These are phyloP conservation scores for Ethmia dodecea DNA, from an alignment of 2,888 invertebrate species.

Conservation along the genomic window DNA sequence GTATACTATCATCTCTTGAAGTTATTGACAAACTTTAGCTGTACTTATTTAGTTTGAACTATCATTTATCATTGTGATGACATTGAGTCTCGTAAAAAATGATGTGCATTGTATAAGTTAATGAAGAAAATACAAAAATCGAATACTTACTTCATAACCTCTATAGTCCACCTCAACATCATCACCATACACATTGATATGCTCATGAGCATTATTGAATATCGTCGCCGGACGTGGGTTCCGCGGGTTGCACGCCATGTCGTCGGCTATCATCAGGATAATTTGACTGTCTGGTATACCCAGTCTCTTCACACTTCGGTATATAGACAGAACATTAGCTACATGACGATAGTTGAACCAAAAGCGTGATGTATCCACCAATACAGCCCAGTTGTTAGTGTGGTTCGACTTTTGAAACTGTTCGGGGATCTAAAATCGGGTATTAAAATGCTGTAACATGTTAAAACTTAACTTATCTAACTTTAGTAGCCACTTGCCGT, in stretches of 20 bases:
- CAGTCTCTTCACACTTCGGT: conserved; percentile 97
- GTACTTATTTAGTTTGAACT: no score
- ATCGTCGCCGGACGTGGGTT: conserved; percentile 99
- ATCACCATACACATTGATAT: conserved; percentile 99
- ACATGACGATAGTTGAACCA: conserved; percentile 99
- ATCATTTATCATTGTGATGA: no score
- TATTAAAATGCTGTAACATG: neutral
- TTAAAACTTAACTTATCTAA: neutral
- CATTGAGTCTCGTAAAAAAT: no score
- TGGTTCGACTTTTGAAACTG: conserved; percentile 83
- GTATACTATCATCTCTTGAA: no score
- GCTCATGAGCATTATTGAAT: conserved; percentile 98
- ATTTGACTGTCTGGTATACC: conserved; percentile 99
- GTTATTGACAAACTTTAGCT: no score
- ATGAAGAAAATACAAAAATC: neutral
- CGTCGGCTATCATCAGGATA: conserved; percentile 99
- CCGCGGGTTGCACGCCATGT: conserved; percentile 99
- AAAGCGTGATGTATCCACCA: conserved; percentile 98
- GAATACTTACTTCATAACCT: conserved; percentile 86
- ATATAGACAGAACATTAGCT: conserved; percentile 98
- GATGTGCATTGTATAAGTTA: no score
- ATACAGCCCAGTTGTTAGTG: conserved; percentile 99
- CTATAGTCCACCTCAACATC: conserved; percentile 99
- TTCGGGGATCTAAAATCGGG: conserved; percentile 61
- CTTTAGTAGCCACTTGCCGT: neutral